Base-by-base conservation (phyloP, 2,888 invertebrate species). In the Thumatha senex region DNA sequence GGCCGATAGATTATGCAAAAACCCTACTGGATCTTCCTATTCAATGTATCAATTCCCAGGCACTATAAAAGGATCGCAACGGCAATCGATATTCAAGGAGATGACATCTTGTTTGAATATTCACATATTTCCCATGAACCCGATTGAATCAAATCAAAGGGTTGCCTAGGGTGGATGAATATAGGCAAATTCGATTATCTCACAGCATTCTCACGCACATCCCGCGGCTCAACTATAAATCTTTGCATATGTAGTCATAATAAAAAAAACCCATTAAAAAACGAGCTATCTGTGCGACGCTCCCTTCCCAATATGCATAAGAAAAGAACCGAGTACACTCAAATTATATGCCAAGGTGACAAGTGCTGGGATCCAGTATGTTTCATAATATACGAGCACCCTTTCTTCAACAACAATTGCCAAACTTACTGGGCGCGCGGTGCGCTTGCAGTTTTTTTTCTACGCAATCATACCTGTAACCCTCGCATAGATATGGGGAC, bases 21-120 rank as follows among this genome's bases (percentile, higher is more conserved):
- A 80, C 79, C 75, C 57, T 71, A 70, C 76, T 63, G 80, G 80
- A 76, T 86, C 90, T 87, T 91, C 91, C 88, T 88, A 84, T 89
- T 86, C 82, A 86, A 66, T 76, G 80, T 85, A 89, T 86, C 87
- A 86, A 80, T 91, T 90, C 91, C 90, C 90, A 90, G 80, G 89
- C 80, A 78, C 80, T 76, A 78, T 82, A 82, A 84, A 87, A 82
- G 78, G 81, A 80, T 70, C 78, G 67, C 80, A 80, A 82, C 85
- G 84, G 82, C 90, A 86, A 91, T 91, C 91, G 91, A 91, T 91
- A 91, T 90, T 89, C 90, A 88, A 80, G 82, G 78, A 84, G 91
- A 91, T 90, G 91, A 90, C 90, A 91, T 89, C 91, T 90, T 91
- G 89, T 90, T 91, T 91, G 90, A 91, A 91, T 91, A 90, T 89